phyloP scores from a whole-genome alignment of 1,140 invertebrate species.

The Uloborus diversus region DNA sequence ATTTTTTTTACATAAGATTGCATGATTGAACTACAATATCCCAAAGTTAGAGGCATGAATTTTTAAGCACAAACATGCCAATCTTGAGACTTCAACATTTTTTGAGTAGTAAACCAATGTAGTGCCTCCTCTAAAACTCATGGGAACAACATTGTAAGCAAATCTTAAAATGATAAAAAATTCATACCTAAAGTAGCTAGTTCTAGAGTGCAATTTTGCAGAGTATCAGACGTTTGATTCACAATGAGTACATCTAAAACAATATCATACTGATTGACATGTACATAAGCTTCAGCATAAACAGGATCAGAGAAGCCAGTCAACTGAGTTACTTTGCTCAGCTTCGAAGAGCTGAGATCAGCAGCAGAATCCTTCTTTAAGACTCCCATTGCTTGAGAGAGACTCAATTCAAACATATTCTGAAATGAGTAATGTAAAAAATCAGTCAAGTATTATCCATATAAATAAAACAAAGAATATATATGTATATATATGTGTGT shows the following conservation, averaged over 20 bases:
- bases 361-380: conserved; percentile 70
- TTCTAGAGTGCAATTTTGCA: conserved; percentile 98
- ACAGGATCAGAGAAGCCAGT: conserved; percentile 99
- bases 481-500: no score
- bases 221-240: conserved; percentile 96
- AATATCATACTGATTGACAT: conserved; percentile 99
- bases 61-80: no score
- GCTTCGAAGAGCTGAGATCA: conserved; percentile 60
- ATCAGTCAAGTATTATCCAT: no score
- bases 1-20: no score
- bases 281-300: conserved; percentile 98
- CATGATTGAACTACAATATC: no score
- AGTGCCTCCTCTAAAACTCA: no score
- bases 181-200: conserved; percentile 91
- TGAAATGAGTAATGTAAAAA: conserved; percentile 58
- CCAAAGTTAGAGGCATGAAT: no score
- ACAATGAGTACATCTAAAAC: conserved; percentile 97
- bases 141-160: no score
- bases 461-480: no score
- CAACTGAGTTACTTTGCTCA: conserved; percentile 86
- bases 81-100: no score
- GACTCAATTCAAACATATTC: conserved; percentile 93
- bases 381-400: conserved; percentile 86
- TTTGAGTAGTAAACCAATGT: no score
- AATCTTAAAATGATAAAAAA: no score